Base-by-base conservation (phyloP, 1,140 invertebrate genomes). In the Drosophila hydei region DNA sequence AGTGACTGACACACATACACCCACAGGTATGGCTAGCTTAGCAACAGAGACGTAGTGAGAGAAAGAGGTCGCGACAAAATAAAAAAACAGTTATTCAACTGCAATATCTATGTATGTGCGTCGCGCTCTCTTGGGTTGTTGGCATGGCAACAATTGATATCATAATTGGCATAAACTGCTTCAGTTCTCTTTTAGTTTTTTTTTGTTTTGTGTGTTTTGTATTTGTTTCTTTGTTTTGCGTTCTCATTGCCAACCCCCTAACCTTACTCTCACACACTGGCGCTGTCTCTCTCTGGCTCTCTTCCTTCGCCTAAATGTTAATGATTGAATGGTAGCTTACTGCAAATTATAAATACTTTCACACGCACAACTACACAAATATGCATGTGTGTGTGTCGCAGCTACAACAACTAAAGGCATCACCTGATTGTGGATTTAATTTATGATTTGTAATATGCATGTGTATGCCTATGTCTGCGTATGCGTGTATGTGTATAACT, bases 141-240 rank as follows among this genome's bases (percentile, higher is more conserved):
- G 76, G 47, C 76, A 76, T 79, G 42, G 60, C 72, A 84, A 84
- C 79, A 72, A 69, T 83, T 83, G 61, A 68, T 83, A 83, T 84
- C 79, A 84, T 83, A 84, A 84, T 83, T 83, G 79, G 60, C 75
- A 79, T 79, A 79, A 83, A 79, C 79, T 48, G 79, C 42, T 59
- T 48, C 47, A 69, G 60, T 70, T 78, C 71, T 43, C 68, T 68
- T 14, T n/a, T 30, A 0, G 16, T 16, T 1, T 51, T n/a, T 12
- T 33, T 19, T 40, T 55, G 14, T 36, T 36, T 50, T 40, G 3
- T n/a, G 18, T 60, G 19, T n/a, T 36, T 48, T 48, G 4, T 30
- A 11, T 43, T 42, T 18, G 9, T 59, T 14, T 16, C 2, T 14
- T 30, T 58, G 11, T 45, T 45, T 25, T 45, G 25, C 18, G 21